Evolutionary conservation across 2,888 invertebrate genomes (phyloP).

Genomic region (Notodonta ziczac): DNA sequence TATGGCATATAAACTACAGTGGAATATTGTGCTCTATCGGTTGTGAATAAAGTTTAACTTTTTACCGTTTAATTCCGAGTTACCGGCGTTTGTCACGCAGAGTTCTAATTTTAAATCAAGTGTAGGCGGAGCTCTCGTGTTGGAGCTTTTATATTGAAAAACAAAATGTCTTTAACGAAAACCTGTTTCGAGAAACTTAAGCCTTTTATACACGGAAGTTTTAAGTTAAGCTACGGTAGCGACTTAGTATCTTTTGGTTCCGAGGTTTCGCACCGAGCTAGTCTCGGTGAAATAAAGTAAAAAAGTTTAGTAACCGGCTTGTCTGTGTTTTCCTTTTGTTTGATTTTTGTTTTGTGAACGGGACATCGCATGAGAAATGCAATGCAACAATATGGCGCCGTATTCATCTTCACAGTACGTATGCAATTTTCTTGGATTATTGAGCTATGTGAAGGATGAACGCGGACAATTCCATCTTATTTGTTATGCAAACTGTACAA

Average conservation of each 20-base stretch:
- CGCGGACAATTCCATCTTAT: conserved; percentile 16
- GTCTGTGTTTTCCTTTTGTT: conserved; percentile 81
- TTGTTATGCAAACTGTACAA: not conserved
- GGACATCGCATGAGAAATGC: conserved; percentile 83
- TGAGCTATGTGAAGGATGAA: conserved; percentile 42
- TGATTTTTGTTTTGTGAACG: conserved; percentile 81
- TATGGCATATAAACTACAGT: conserved; percentile 75
- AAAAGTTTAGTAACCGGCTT: conserved; percentile 83
- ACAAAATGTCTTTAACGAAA: conserved; percentile 83
- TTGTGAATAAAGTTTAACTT: conserved; percentile 81
- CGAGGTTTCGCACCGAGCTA: conserved; percentile 47
- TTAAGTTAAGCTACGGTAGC: conserved; percentile 67
- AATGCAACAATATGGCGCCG: conserved; percentile 80
- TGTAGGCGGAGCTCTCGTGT: conserved; percentile 83
- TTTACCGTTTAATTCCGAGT: conserved; percentile 79
- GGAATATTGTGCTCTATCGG: conserved; percentile 80
- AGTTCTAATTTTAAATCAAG: conserved; percentile 85
- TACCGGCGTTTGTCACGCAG: conserved; percentile 84
- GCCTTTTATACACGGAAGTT: conserved; percentile 79
- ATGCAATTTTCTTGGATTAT: conserved; percentile 58
- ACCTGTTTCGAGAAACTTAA: conserved; percentile 82
- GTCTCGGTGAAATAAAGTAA: conserved; percentile 78
- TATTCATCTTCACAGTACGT: conserved; percentile 54
- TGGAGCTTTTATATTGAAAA: conserved; percentile 81
- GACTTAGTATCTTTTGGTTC: conserved; percentile 73